Percentiles rank a stretch among this genome's conserved stretches.
Conservation (phyloP, 2,797 vertebrate species). For the Microhierax caerulescens region DNA sequence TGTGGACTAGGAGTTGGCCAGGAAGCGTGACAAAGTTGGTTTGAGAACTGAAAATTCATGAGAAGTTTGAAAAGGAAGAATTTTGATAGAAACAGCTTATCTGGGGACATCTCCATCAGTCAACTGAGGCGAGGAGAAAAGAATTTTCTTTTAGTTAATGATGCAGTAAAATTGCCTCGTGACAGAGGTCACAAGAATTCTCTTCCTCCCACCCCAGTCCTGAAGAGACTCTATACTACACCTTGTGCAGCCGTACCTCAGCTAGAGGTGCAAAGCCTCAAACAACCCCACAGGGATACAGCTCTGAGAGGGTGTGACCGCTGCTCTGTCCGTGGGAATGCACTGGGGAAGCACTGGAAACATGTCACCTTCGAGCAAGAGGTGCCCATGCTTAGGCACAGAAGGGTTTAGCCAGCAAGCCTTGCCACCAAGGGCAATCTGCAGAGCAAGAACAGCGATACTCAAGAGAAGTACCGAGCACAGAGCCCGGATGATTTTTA, state of each 20-base stretch:
- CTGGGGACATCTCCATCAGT: rapidly evolving
- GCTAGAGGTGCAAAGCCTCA: background rate
- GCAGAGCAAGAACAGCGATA: background rate
- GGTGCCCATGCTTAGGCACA: too few relatives aligned
- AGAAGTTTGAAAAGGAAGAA: background rate
- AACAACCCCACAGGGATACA: rapidly evolving
- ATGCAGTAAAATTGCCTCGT: background rate
- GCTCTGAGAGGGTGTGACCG: background rate
- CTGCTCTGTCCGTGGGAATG: background rate
- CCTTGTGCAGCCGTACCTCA: background rate
- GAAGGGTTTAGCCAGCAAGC: background rate
- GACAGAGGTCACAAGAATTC: background rate
- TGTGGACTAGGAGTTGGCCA: background rate
- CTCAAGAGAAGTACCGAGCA: background rate
- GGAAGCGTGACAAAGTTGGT: background rate
- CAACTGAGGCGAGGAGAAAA: background rate
- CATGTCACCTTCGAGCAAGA: background rate
- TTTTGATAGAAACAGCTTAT: background rate
- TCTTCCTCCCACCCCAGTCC: background rate
- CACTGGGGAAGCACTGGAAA: background rate
- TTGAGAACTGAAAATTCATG: background rate
- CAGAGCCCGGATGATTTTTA: background rate
- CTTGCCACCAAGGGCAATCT: background rate
- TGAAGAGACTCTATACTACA: background rate
- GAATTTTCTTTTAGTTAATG: background rate